These are phyloP conservation scores for Dicrostonyx torquatus DNA, from an alignment of 2,797 vertebrate genomes.

Conservation along the genomic window DNA sequence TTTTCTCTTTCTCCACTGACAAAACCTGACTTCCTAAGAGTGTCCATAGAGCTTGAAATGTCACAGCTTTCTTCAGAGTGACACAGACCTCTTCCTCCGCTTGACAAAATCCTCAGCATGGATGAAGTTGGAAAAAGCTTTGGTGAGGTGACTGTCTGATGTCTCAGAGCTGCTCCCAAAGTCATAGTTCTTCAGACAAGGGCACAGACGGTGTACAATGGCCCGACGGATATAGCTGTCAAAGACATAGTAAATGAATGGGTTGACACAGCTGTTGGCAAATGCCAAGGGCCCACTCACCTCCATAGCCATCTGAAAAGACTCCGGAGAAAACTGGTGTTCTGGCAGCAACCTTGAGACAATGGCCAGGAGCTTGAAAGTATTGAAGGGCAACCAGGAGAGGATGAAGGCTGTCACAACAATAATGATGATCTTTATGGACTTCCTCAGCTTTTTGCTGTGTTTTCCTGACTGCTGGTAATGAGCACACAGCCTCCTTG, in stretches of 20 bases:
- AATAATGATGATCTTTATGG: conserved; percentile 85
- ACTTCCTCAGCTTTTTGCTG: conserved; percentile 86
- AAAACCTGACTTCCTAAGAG: conserved; percentile 17
- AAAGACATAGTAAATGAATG: conserved; percentile 87
- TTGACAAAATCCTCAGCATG: conserved; percentile 70
- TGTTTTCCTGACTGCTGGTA: conserved; percentile 83
- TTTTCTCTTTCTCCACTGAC: conserved; percentile 37
- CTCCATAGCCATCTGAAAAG: conserved; percentile 79
- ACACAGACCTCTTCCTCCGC: conserved; percentile 84
- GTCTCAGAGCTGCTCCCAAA: conserved; percentile 78
- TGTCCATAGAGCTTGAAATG: background rate
- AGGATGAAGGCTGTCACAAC: conserved; percentile 86
- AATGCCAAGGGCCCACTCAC: conserved; percentile 87
- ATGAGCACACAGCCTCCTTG: conserved; percentile 84
- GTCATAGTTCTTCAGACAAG: conserved; percentile 76
- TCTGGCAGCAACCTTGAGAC: conserved; percentile 76
- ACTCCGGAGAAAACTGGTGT: conserved; percentile 30
- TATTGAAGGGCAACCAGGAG: conserved; percentile 88
- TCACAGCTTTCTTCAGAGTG: conserved; percentile 73
- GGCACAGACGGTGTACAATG: conserved; percentile 78
- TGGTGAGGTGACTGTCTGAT: conserved; percentile 81
- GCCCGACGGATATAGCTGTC: conserved; percentile 85
- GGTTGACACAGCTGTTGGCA: conserved; percentile 88
- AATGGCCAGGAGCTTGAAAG: conserved; percentile 85
- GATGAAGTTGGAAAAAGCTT: conserved; percentile 80